phyloP scores from a whole-genome alignment of 2,797 vertebrate genomes.

The Labeo calbasu region DNA sequence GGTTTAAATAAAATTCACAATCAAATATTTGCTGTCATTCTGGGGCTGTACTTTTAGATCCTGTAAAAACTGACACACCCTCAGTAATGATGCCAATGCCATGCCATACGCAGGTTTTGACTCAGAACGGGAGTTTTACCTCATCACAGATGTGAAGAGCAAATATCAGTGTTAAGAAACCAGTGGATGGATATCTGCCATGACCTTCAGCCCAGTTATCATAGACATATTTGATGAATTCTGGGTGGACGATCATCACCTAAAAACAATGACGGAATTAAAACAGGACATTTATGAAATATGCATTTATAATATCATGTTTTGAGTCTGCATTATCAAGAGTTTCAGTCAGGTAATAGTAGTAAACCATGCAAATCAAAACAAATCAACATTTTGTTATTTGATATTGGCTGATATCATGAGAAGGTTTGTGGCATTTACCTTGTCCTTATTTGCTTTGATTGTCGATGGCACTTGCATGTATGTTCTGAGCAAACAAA shows the following conservation, averaged over 20 bases:
- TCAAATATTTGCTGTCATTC: not conserved
- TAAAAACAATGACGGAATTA: not conserved
- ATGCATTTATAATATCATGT: too few relatives aligned
- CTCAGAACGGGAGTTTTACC: not conserved
- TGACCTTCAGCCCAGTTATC: slow-evolving; percentile 30
- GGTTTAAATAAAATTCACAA: not conserved
- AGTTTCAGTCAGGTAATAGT: not conserved
- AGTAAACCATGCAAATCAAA: not conserved
- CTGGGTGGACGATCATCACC: slow-evolving; percentile 54
- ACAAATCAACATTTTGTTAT: not conserved
- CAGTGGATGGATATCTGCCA: slow-evolving; percentile 42
- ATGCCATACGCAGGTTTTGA: too few relatives aligned
- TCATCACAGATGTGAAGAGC: slow-evolving; percentile 56
- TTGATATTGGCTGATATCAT: not conserved
- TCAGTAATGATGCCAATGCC: not conserved
- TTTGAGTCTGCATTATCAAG: too few relatives aligned
- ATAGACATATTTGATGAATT: slow-evolving; percentile 47
- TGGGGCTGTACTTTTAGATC: not conserved
- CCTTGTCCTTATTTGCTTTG: slow-evolving; percentile 88
- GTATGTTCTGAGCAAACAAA: slow-evolving; percentile 69
- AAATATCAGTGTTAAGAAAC: slow-evolving; percentile 43
- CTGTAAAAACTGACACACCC: not conserved
- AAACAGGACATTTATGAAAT: not conserved
- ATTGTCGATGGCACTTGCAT: slow-evolving; percentile 83
- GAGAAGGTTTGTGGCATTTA: slow-evolving; percentile 66